Conservation (phyloP, 2,888 invertebrate species). For the Scaptomyza reducta region DNA sequence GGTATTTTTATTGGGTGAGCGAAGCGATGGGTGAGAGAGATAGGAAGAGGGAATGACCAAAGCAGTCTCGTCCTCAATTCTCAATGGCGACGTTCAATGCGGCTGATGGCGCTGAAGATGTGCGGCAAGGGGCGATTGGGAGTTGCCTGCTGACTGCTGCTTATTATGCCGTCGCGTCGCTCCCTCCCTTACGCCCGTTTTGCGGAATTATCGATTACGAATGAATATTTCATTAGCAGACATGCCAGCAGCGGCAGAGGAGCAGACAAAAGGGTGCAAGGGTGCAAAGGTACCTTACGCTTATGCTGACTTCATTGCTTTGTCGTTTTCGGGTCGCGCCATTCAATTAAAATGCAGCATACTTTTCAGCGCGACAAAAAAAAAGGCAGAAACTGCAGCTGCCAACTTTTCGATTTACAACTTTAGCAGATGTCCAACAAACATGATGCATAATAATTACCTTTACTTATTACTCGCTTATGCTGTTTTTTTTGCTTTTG, state of each 20-base stretch:
- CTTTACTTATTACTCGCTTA: slow-evolving; percentile 5
- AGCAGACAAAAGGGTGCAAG: not conserved
- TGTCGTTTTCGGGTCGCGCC: slow-evolving; percentile 49
- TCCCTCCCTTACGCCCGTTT: slow-evolving; percentile 37
- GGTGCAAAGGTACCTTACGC: slow-evolving; percentile 37
- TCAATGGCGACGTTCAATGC: slow-evolving; percentile 67
- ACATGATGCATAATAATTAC: slow-evolving; percentile 52
- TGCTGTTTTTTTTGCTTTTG: not conserved
- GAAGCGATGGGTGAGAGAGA: too few relatives aligned
- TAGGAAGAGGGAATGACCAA: not conserved
- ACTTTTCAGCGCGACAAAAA: slow-evolving; percentile 28
- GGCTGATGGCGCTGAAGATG: slow-evolving; percentile 48
- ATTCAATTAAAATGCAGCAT: slow-evolving; percentile 71
- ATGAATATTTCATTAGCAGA: slow-evolving; percentile 76
- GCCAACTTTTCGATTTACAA: slow-evolving; percentile 34
- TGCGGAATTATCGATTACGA: slow-evolving; percentile 79
- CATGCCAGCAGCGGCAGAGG: slow-evolving; percentile 29
- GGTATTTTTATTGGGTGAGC: slow-evolving; percentile 42
- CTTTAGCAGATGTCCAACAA: slow-evolving; percentile 14
- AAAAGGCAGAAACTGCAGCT: slow-evolving; percentile 10
- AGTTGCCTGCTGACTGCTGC: slow-evolving; percentile 37
- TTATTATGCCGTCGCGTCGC: slow-evolving; percentile 69
- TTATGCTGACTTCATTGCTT: slow-evolving; percentile 52
- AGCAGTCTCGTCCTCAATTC: slow-evolving; percentile 66
- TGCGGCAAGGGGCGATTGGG: not conserved